Evolutionary conservation across 2,113 vertebrate genomes (phyloP), one percentile per base, ranked within the genome.

Genomic region (Carlito syrichta): DNA sequence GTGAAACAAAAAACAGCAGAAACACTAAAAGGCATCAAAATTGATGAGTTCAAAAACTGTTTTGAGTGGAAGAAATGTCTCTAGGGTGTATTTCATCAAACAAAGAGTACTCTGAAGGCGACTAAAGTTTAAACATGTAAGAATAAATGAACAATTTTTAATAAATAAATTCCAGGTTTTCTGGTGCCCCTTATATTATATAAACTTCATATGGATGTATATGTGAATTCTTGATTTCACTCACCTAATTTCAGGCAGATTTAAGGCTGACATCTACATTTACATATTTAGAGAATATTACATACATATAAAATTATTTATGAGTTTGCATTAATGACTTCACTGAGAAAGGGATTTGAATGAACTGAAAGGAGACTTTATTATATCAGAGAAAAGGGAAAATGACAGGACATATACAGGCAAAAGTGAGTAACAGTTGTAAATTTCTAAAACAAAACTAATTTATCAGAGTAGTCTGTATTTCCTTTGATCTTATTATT

Each of bases 391-490:
- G 20, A 85, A 69, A 50, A 11, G 0, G 17, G 25, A 38, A 35
- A n/a, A 27, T 6, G 4, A 23, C 2, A 62, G 12, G 52, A 58
- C 8, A 58, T 38, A 58, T 38, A 81, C 0, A 43, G 45, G 17
- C 38, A 35, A 78, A 71, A 86, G 30, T 25, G 48, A 92, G 69
- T 0, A 27, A 30, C 58, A 66, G 79, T 13, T 38, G 4, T 63
- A 30, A 86, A 86, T 66, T 83, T 89, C 60, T 81, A 63, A 92
- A 92, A 56, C 73, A 68, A 92, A 92, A 63, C 71, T 86, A 76
- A 86, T 54, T 66, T n/a, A n/a, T 45, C 30, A 63, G 35, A 11
- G n/a, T 68, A 87, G 12, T 60, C n/a, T 69, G 20, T 16, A 69
- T 27, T 81, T 95, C 14, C 43, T 66, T 50, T 82, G 43, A 76